A percentile compares a stretch with the other conserved stretches of the same genome.
phyloP scores from a whole-genome alignment of 2,888 invertebrate species.

The Cerastoderma edule region DNA sequence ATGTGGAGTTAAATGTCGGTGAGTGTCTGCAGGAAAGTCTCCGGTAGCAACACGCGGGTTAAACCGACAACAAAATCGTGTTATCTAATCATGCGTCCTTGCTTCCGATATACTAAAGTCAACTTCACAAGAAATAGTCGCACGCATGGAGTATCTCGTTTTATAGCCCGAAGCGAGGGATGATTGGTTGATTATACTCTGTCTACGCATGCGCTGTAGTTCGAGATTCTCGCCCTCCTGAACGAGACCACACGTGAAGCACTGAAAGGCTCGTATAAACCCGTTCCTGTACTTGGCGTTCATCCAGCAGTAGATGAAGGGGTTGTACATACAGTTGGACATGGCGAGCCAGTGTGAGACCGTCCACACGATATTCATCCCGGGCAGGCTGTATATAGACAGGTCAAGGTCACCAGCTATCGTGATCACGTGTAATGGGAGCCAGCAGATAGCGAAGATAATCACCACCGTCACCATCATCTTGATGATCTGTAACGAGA shows the following conservation, averaged over 20 bases:
- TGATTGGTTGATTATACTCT: no score
- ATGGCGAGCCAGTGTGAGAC: constrained; percentile 91
- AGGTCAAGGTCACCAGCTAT: constrained; percentile 86
- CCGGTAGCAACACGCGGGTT: no score
- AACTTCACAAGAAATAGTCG: no score
- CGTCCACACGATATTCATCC: constrained; percentile 75
- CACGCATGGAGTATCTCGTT: no score
- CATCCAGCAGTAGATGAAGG: constrained; percentile 98
- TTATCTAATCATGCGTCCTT: no score
- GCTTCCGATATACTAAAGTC: no score
- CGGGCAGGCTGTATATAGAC: constrained; percentile 65
- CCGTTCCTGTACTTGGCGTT: constrained; percentile 88
- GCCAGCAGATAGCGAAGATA: constrained; percentile 97
- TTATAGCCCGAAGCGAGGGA: no score
- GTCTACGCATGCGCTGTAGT: no score
- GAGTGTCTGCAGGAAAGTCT: no score
- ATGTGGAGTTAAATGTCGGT: no score
- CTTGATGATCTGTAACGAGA: constrained; percentile 87
- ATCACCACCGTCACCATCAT: constrained; percentile 95
- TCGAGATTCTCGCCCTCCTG: no score
- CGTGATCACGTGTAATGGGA: constrained; percentile 96
- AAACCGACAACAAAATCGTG: no score
- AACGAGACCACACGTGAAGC: constrained; percentile 69
- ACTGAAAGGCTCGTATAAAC: constrained; percentile 65
- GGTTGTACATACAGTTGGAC: constrained; percentile 98